These are phyloP conservation scores for Aphrocallistes beatrix DNA, from an alignment of 37 sponge, comb jelly and placozoan species.

Conservation along the genomic window DNA sequence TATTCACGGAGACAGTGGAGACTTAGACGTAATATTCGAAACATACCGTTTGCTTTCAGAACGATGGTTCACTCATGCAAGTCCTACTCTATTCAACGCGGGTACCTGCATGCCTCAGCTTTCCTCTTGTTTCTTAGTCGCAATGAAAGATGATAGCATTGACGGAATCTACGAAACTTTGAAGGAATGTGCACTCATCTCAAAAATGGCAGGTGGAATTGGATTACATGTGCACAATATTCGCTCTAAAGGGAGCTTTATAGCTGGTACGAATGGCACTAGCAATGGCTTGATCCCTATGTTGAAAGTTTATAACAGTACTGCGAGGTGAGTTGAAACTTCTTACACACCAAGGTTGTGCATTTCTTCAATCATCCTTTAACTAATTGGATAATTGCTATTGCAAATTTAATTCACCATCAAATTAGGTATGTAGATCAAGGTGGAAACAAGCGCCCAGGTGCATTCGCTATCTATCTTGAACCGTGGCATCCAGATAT, in stretches of 20 bases:
- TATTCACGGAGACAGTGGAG: neutral
- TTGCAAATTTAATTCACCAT: too few relatives aligned
- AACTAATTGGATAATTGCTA: too few relatives aligned
- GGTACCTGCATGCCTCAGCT: conserved; percentile 94
- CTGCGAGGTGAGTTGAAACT: conserved; percentile 70
- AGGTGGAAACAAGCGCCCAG: conserved; percentile 96
- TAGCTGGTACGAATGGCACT: conserved; percentile 94
- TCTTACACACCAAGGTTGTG: too few relatives aligned
- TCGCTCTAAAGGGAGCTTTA: conserved; percentile 85
- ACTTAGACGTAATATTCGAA: conserved; percentile 27
- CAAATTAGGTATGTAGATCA: conserved; percentile 76
- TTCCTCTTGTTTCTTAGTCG: conserved; percentile 89
- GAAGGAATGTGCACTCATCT: conserved; percentile 91
- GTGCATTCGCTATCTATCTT: conserved; percentile 97
- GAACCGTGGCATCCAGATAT: conserved; percentile 98
- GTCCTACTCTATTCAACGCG: conserved; percentile 96
- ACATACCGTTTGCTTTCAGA: conserved; percentile 97
- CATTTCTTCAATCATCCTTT: too few relatives aligned
- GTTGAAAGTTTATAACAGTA: conserved; percentile 94
- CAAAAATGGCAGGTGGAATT: conserved; percentile 97
- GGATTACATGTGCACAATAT: conserved; percentile 83
- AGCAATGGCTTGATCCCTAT: conserved; percentile 97
- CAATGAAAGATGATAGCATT: conserved; percentile 96
- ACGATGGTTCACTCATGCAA: conserved; percentile 97
- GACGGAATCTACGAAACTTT: conserved; percentile 99